Evolutionary conservation across 2,113 vertebrate species (phyloP).

Genomic region (Indicator indicator): DNA sequence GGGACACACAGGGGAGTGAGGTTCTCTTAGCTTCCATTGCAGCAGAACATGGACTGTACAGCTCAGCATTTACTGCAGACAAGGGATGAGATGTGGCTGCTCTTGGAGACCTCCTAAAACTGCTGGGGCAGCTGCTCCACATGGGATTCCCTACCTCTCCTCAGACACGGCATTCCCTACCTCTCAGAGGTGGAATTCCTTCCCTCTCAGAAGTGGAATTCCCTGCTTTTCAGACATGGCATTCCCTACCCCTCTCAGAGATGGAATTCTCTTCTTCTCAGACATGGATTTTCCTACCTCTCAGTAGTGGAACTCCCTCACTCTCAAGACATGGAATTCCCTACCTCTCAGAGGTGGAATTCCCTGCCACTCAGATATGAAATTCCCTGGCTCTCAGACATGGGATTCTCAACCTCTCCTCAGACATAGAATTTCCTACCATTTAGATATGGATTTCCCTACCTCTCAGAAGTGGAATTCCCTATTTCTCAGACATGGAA

Average conservation of each 20-base stretch:
- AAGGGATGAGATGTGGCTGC: constrained; percentile 69
- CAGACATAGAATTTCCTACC: background rate
- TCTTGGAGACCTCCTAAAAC: constrained; percentile 61
- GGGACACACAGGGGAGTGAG: background rate
- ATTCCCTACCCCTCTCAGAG: no score
- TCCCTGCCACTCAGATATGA: no score
- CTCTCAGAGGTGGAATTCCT: background rate
- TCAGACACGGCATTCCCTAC: background rate
- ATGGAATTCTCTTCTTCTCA: no score
- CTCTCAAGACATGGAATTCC: no score
- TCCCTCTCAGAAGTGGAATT: no score
- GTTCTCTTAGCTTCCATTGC: constrained; percentile 48
- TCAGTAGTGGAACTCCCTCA: no score
- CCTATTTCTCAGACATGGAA: background rate
- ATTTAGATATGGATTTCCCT: background rate
- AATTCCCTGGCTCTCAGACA: no score
- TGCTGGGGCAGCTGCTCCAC: constrained; percentile 13
- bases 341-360: no score
- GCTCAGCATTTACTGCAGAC: constrained; percentile 72
- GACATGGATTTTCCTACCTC: no score
- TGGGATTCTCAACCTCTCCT: no score
- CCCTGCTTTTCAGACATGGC: no score
- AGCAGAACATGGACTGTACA: constrained; percentile 70
- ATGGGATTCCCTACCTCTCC: background rate
- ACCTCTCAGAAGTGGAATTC: background rate